A percentile compares a stretch with the other conserved stretches of the same genome.
Conservation (phyloP, 2,888 invertebrate species). For the Limnephilus marmoratus region DNA sequence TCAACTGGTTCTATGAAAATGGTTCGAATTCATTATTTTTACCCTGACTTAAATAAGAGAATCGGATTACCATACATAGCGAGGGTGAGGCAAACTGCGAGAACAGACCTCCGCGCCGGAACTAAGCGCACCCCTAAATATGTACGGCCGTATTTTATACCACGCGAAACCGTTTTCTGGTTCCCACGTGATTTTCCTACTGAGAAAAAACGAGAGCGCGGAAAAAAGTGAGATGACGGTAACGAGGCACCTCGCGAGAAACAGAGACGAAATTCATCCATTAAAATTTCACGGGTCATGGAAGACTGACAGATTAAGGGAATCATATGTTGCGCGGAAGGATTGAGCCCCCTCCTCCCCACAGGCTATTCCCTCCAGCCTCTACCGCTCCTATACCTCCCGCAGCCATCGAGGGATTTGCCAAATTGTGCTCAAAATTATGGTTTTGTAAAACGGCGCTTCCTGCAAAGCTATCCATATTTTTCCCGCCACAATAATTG, state of each 20-base stretch:
- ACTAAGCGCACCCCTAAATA: conserved; percentile 38
- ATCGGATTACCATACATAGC: conserved; percentile 33
- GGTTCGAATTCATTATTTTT: conserved; percentile 11
- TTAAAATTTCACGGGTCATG: conserved; percentile 68
- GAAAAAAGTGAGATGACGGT: conserved; percentile 47
- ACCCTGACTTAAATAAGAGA: conserved; percentile 24
- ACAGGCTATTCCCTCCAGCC: conserved; percentile 12
- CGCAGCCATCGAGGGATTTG: conserved; percentile 31
- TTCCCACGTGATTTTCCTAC: conserved; percentile 34
- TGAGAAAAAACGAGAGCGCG: conserved; percentile 43
- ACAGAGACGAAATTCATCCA: conserved; percentile 66
- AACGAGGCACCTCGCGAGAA: conserved; percentile 53
- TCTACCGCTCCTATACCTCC: background rate
- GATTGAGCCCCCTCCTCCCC: conserved; percentile 47
- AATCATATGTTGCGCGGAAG: conserved; percentile 64
- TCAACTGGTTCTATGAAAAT: background rate
- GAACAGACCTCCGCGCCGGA: conserved; percentile 17
- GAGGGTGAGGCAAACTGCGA: conserved; percentile 30
- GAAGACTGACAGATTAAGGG: conserved; percentile 67
- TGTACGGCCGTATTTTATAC: conserved; percentile 31
- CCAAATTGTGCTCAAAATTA: conserved; percentile 60
- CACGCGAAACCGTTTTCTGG: conserved; percentile 39
- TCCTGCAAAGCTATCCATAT: conserved; percentile 53
- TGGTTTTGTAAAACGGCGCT: conserved; percentile 55
- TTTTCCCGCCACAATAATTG: conserved; percentile 54